Percentiles rank a stretch among this genome's conserved stretches.
Evolutionary conservation across 2,113 vertebrate species (phyloP).

Genomic region (Dasyurus viverrinus): DNA sequence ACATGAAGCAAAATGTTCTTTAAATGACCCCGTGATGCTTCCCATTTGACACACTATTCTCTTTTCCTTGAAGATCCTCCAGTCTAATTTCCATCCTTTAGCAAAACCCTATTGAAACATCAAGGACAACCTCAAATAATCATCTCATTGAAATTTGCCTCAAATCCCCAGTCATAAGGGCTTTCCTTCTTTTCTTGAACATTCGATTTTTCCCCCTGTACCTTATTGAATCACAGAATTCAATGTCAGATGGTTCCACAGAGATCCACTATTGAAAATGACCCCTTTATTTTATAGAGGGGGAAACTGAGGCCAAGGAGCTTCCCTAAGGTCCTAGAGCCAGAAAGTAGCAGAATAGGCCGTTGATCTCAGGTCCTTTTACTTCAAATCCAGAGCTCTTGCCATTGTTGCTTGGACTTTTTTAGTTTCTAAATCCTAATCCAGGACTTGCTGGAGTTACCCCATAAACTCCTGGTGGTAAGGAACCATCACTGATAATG

Average conservation of each 20-base stretch:
- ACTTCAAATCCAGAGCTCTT: background rate
- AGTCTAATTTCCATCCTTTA: background rate
- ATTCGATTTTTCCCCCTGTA: background rate
- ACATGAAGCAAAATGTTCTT: background rate
- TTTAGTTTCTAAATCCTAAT: no score
- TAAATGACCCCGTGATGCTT: background rate
- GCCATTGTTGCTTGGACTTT: no score
- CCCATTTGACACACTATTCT: background rate
- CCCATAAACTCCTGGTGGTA: no score
- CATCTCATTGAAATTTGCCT: background rate
- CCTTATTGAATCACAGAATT: background rate
- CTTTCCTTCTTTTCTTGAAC: background rate
- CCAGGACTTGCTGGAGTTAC: no score
- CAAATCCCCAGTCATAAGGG: background rate
- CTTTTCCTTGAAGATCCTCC: background rate
- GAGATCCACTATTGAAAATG: background rate
- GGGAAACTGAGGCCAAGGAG: background rate
- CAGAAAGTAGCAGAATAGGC: background rate
- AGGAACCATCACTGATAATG: no score
- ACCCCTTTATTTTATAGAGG: background rate
- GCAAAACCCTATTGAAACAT: background rate
- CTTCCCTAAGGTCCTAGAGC: background rate
- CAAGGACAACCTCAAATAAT: background rate
- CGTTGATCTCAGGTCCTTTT: background rate
- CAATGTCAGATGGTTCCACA: background rate